Base-by-base conservation (phyloP, 2,113 vertebrate species). In the Arvicanthis niloticus region DNA sequence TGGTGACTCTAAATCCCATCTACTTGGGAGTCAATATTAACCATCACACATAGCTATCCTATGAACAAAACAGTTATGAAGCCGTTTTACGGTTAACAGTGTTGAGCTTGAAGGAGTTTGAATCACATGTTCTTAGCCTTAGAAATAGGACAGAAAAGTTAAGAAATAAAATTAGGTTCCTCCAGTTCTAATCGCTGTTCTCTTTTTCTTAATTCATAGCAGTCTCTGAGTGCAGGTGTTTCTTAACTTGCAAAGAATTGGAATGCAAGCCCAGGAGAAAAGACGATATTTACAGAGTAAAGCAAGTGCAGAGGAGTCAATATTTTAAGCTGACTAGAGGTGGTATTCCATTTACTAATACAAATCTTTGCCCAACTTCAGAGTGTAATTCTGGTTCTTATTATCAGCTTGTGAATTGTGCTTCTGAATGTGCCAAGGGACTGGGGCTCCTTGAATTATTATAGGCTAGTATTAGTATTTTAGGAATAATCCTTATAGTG, bases 101-200 rank as follows among this genome's bases (percentile, higher is more conserved):
- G 68, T 10, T 75, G 11, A 88, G 87, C 11, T 51, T 70, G n/a
- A 89, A 86, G n/a, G 31, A 85, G 48, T n/a, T 84, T 10, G 89
- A 89, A 2, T 65, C 42, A 92, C 6, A 7, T 94, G 29, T 65
- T 78, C 26, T 65, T n/a, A 6, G 11, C 5, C 87, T 91, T 86
- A 51, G 4, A 87, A 26, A 51, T 34, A 85, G 15, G 11, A 77
- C 19, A 88, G 24, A 75, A 3, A 78, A 29, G 12, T 51, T 80
- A 67, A 93, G 73, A 95, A 85, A 92, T 91, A 86, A 91, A 89
- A 84, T 94, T 22, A 77, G 53, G 31, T 56, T 76, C 60, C 87
- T 65, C 31, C 16, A 62, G 68, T 16, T 94, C 70, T 15, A 51
- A 93, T 73, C 24, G 12, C 29, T 53, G 51, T 62, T 92, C 17